These are phyloP conservation scores for human DNA, from an alignment of 2,113 vertebrate species.

Conservation along the genomic window DNA sequence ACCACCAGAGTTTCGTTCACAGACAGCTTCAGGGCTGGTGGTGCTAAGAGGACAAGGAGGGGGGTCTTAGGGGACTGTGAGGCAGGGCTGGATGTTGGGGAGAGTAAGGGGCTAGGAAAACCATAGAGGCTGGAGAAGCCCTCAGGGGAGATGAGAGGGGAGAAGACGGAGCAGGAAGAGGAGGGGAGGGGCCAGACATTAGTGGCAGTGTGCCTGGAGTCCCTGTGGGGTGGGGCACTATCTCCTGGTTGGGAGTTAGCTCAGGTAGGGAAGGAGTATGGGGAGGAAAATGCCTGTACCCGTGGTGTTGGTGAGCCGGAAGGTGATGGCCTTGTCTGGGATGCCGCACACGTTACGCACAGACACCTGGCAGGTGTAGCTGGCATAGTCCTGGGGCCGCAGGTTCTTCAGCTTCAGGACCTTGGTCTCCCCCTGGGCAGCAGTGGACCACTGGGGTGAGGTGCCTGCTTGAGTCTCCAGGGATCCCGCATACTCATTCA, in stretches of 20 bases:
- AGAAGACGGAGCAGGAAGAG: not conserved
- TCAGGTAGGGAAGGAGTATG: not conserved
- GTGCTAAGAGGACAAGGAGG: conserved; percentile 73
- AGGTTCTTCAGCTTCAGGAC: conserved; percentile 98
- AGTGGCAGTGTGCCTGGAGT: not conserved
- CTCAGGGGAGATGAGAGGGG: not conserved
- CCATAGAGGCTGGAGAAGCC: not conserved
- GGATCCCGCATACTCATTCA: not conserved
- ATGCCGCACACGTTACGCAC: conserved; percentile 98
- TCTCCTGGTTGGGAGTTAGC: not conserved
- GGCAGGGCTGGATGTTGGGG: not conserved
- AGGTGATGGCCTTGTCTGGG: conserved; percentile 94
- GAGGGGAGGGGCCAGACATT: not conserved
- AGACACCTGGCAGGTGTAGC: conserved; percentile 97
- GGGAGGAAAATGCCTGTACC: conserved; percentile 79
- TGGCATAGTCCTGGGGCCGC: conserved; percentile 94
- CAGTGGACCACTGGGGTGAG: conserved; percentile 36
- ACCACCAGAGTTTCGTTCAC: conserved; percentile 95
- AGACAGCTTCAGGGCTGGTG: conserved; percentile 87
- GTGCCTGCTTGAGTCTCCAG: not conserved
- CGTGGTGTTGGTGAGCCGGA: conserved; percentile 95
- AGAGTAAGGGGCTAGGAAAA: not conserved
- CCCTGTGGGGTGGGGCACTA: not conserved
- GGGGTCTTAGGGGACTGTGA: not conserved
- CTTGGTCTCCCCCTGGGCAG: conserved; percentile 95